A percentile compares a stretch with the other conserved stretches of the same genome.
Conservation (phyloP, 2,113 vertebrate genomes). For the Pollachius pollachius region DNA sequence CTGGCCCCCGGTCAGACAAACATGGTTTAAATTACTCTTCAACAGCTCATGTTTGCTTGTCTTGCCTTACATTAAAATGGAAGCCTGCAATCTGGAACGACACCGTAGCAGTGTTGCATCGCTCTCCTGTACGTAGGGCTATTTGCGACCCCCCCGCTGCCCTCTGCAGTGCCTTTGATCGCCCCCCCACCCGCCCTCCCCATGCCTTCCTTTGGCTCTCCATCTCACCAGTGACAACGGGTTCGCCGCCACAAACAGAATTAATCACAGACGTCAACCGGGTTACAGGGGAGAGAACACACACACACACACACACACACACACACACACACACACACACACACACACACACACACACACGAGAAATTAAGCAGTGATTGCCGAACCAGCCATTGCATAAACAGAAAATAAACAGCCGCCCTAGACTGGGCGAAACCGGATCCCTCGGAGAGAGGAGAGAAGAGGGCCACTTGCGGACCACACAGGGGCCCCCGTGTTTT, state of each 20-base stretch:
- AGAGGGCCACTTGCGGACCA: constrained; percentile 12
- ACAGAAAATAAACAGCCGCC: constrained; percentile 56
- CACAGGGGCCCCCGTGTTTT: constrained; percentile 45
- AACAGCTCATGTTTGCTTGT: constrained; percentile 70
- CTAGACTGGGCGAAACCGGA: constrained; percentile 49
- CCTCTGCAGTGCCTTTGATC: constrained; percentile 15
- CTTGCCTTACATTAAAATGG: constrained; percentile 73
- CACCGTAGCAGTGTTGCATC: constrained; percentile 48
- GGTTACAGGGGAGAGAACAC: constrained; percentile 16
- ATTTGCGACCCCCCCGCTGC: constrained; percentile 9
- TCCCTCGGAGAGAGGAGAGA: constrained; percentile 19
- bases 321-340: constrained; percentile 6
- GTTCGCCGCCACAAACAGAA: constrained; percentile 51
- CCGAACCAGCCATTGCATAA: constrained; percentile 49
- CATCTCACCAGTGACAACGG: constrained; percentile 45
- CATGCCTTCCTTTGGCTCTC: background rate
- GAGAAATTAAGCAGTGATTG: constrained; percentile 62
- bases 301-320: constrained; percentile 29
- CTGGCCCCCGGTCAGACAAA: constrained; percentile 72
- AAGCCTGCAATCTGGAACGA: constrained; percentile 54
- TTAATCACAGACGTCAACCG: constrained; percentile 52
- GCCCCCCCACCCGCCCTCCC: background rate
- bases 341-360: constrained; percentile 24
- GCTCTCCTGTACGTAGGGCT: constrained; percentile 31
- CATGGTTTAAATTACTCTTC: constrained; percentile 80